Conservation (phyloP, 2,113 vertebrate genomes). For the Paraplagusia blochii region DNA sequence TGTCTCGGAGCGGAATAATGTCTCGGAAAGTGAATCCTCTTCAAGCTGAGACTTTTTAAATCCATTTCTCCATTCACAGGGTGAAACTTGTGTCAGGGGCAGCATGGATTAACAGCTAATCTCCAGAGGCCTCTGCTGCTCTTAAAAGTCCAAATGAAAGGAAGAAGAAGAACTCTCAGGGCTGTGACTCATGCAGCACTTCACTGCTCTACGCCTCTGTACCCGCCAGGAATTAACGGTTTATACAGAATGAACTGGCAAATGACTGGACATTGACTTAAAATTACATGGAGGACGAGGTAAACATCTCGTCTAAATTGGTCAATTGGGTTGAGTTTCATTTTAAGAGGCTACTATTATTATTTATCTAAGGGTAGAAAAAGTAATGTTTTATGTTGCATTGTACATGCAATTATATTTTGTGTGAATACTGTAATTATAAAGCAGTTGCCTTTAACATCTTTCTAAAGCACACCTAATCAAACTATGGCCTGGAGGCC, state of each 20-base stretch:
- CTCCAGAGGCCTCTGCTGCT: constrained; percentile 20
- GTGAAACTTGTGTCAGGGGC: constrained; percentile 21
- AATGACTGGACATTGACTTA: no score
- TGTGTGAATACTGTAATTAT: no score
- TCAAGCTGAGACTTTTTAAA: constrained; percentile 24
- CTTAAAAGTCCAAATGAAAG: constrained; percentile 1
- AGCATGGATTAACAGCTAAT: constrained; percentile 32
- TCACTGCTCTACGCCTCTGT: neutral
- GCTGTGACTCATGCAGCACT: constrained; percentile 8
- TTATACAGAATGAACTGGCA: neutral
- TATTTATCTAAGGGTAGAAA: no score
- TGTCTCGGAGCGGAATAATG: constrained; percentile 9
- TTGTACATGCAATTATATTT: no score
- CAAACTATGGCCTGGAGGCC: no score
- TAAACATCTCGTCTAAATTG: no score
- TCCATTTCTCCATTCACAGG: constrained; percentile 10
- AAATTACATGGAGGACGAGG: no score
- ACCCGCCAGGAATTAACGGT: neutral
- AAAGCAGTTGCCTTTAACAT: no score
- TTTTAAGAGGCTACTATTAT: no score
- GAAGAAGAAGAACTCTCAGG: constrained; percentile 15
- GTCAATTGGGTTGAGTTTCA: no score
- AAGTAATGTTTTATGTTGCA: no score
- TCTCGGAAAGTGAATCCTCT: constrained; percentile 18
- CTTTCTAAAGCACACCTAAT: no score